Evolutionary conservation across 1,140 invertebrate genomes (phyloP).

Genomic region (Zaprionus gabonicus): DNA sequence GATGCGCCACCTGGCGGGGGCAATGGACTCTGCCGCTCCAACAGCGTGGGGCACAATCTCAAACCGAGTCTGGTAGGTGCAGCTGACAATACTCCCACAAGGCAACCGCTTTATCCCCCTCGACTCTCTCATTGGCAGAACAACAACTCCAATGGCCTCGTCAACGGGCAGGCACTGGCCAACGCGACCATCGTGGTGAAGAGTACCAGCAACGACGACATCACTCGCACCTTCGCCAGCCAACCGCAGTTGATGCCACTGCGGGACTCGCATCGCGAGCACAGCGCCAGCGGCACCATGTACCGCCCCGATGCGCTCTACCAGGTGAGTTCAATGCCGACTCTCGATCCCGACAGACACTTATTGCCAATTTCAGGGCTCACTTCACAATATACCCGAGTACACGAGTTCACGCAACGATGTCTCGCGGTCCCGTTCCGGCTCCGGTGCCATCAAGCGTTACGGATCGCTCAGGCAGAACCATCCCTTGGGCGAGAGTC

Average conservation of each 20-base stretch:
- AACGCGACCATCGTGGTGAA: conserved; percentile 46
- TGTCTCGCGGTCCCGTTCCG: conserved; percentile 62
- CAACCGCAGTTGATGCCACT: conserved; percentile 73
- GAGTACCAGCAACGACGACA: conserved; percentile 75
- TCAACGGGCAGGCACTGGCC: conserved; percentile 42
- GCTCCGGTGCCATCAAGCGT: conserved; percentile 68
- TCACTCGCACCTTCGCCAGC: conserved; percentile 63
- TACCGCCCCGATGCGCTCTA: conserved; percentile 94
- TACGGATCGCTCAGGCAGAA: conserved; percentile 78
- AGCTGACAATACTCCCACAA: not conserved
- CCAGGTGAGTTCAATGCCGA: conserved; percentile 87
- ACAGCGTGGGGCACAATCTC: conserved; percentile 75
- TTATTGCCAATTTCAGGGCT: conserved; percentile 61
- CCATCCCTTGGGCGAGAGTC: conserved; percentile 55
- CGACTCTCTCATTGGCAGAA: conserved; percentile 42
- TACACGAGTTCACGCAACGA: conserved; percentile 84
- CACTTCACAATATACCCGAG: conserved; percentile 84
- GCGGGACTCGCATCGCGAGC: conserved; percentile 66
- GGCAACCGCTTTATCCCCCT: too few species aligned
- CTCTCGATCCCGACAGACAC: conserved; percentile 67
- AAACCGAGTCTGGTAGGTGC: conserved; percentile 59
- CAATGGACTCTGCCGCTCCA: conserved; percentile 66
- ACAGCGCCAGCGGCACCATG: conserved; percentile 89
- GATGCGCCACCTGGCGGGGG: conserved; percentile 35
- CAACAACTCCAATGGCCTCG: conserved; percentile 65